phyloP scores from a whole-genome alignment of 2,888 invertebrate species.

The Linnaemya vulpina region DNA sequence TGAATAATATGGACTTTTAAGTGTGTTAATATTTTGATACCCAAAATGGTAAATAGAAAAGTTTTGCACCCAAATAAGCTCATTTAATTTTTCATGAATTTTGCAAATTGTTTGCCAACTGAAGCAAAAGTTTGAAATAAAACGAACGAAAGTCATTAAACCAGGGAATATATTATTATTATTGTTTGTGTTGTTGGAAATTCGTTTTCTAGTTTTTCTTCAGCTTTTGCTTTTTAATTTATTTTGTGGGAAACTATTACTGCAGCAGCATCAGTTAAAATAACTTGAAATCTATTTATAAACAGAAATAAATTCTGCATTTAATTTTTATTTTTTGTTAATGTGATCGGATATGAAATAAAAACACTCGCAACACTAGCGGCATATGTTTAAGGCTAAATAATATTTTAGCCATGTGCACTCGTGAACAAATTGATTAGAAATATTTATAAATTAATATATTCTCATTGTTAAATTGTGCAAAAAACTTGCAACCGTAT shows the following conservation, averaged over 20 bases:
- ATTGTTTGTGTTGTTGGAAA: slow-evolving; percentile 23
- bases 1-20: too few species aligned
- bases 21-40: too few species aligned
- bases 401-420: background rate
- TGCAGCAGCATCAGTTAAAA: background rate
- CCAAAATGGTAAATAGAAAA: too few species aligned
- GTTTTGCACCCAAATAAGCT: background rate
- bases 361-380: background rate
- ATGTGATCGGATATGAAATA: background rate
- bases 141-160: slow-evolving; percentile 38
- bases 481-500: slow-evolving; percentile 5
- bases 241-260: slow-evolving; percentile 14
- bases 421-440: slow-evolving; percentile 10
- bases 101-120: background rate
- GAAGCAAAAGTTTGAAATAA: background rate
- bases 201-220: background rate
- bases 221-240: background rate
- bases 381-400: background rate
- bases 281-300: slow-evolving; percentile 31
- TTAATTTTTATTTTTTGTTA: background rate
- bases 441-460: slow-evolving; percentile 34
- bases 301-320: slow-evolving; percentile 1
- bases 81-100: background rate
- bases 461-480: slow-evolving; percentile 35
- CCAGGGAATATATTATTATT: slow-evolving; percentile 17